Evolutionary conservation across 1,140 invertebrate genomes (phyloP).

Genomic region (Lamellibrachia luymesi): DNA sequence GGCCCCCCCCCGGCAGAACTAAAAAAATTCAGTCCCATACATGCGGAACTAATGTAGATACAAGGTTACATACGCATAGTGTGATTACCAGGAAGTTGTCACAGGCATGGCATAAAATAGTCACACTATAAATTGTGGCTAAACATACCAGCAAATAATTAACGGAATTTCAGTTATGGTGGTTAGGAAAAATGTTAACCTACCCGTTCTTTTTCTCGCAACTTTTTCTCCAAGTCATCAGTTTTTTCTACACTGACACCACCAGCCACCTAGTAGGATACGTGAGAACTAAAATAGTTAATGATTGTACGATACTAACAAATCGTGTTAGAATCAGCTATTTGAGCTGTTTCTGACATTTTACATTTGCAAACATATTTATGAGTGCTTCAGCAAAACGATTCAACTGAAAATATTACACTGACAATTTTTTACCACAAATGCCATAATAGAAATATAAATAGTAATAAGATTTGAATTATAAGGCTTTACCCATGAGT

Average conservation of each 20-base stretch:
- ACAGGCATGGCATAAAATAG: not conserved
- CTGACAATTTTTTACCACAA: no score
- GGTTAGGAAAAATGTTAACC: not conserved
- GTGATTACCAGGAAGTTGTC: not conserved
- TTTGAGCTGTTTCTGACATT: not conserved
- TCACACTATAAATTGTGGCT: no score
- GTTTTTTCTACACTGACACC: not conserved
- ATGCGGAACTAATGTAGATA: no score
- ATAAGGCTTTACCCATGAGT: no score
- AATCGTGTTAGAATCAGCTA: no score
- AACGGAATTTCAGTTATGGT: not conserved
- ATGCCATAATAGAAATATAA: no score
- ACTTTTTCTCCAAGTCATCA: constrained; percentile 14
- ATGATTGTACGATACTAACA: not conserved
- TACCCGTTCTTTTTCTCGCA: constrained; percentile 13
- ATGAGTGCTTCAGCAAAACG: not conserved
- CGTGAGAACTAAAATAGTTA: not conserved
- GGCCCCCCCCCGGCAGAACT: no score
- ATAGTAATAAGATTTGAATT: no score
- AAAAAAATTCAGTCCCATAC: no score
- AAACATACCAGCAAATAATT: no score
- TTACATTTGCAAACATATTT: not conserved
- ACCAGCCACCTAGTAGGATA: not conserved
- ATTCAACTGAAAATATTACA: no score
- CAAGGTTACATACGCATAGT: not conserved